A percentile compares a stretch with the other conserved stretches of the same genome.
Conservation (phyloP, 2,113 vertebrate species). For the Thalassarche chlororhynchos region DNA sequence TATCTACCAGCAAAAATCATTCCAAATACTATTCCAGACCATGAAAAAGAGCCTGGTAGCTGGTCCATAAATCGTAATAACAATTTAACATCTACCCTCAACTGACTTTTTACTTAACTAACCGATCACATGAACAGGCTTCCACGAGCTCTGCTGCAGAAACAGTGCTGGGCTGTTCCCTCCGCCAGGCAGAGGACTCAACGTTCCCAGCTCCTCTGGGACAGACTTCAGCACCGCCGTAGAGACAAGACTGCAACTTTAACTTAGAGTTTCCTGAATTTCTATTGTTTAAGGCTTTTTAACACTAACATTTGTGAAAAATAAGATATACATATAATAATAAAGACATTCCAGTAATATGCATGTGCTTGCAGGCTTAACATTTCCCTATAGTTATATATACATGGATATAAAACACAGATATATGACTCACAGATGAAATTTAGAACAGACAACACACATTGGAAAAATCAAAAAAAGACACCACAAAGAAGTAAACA, state of each 20-base stretch:
- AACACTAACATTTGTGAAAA: not conserved
- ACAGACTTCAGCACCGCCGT: not conserved
- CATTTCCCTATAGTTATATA: not conserved
- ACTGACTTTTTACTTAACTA: not conserved
- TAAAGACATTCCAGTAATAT: not conserved
- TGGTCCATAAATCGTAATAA: not conserved
- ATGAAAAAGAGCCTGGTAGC: not conserved
- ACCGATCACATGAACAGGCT: not conserved
- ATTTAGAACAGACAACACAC: not conserved
- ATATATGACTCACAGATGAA: not conserved
- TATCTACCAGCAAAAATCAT: not conserved
- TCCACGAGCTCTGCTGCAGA: not conserved
- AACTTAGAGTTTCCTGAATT: not conserved
- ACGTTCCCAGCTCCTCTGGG: not conserved
- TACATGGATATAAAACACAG: not conserved
- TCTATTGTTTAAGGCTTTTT: not conserved
- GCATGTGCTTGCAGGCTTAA: not conserved
- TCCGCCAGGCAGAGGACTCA: not conserved
- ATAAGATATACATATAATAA: not conserved
- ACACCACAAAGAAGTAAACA: not conserved
- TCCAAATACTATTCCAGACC: not conserved
- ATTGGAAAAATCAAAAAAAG: not conserved
- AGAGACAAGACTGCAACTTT: not conserved
- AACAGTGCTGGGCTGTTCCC: not conserved
- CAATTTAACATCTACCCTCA: not conserved